These are phyloP conservation scores for Empis livida DNA, from an alignment of 2,888 invertebrate genomes.

Conservation along the genomic window DNA sequence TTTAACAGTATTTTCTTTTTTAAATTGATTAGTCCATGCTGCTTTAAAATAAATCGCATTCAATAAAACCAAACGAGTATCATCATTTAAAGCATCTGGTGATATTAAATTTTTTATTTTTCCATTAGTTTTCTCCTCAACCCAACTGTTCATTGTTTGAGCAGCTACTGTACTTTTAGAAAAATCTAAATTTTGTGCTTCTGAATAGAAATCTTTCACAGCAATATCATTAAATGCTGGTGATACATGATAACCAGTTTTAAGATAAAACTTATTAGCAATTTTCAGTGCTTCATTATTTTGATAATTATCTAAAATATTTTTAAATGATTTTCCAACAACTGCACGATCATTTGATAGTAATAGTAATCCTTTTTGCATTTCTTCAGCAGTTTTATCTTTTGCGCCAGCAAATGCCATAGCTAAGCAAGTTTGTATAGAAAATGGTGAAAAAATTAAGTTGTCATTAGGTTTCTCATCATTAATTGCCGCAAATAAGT, in stretches of 20 bases:
- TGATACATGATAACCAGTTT: conserved; percentile 42
- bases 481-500: conserved; percentile 22
- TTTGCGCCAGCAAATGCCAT: conserved; percentile 60
- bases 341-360: conserved; percentile 20
- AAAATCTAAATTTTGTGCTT: conserved; percentile 52
- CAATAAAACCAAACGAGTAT: conserved; percentile 57
- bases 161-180: conserved; percentile 36
- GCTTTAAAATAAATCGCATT: conserved; percentile 83
- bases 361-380: conserved; percentile 41
- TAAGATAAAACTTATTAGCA: conserved; percentile 63
- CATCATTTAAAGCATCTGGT: conserved; percentile 37
- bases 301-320: conserved; percentile 18
- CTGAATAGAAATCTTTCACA: conserved; percentile 48
- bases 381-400: conserved; percentile 38
- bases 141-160: conserved; percentile 66
- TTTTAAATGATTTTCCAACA: conserved; percentile 15
- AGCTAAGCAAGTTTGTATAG: conserved; percentile 57
- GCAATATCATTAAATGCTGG: conserved; percentile 44
- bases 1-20: conserved; percentile 40
- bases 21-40: conserved; percentile 57
- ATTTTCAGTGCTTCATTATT: conserved; percentile 36
- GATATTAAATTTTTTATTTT: conserved; percentile 66
- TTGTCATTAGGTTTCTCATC: conserved; percentile 42
- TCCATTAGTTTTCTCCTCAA: conserved; percentile 62
- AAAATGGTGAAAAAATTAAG: conserved; percentile 61